Percentiles rank a stretch among this genome's conserved stretches.
phyloP scores from a whole-genome alignment of 2,113 vertebrate species.

The Erpornis zantholeuca region DNA sequence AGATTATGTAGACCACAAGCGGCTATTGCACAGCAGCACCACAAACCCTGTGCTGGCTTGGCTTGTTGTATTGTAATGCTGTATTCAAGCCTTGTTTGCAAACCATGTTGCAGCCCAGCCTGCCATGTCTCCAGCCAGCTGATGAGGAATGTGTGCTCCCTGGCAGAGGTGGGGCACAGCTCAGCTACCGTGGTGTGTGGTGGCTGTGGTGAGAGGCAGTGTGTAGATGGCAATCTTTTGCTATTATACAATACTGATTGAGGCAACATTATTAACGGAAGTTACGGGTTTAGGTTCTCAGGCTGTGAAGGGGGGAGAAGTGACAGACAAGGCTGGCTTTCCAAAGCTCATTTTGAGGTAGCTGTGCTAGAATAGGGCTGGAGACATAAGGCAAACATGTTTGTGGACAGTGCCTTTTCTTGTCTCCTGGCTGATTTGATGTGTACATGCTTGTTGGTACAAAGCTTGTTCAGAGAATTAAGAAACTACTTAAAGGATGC shows the following conservation, averaged over 20 bases:
- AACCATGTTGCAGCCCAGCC: not conserved
- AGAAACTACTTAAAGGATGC: not conserved
- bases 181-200: rapidly evolving
- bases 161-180: not conserved
- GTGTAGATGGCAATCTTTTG: not conserved
- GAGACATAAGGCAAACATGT: not conserved
- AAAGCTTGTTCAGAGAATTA: not conserved
- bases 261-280: not conserved
- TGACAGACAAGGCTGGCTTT: not conserved
- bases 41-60: not conserved
- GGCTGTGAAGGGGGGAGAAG: not conserved
- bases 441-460: not conserved
- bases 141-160: not conserved
- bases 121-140: not conserved
- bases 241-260: not conserved
- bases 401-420: not conserved
- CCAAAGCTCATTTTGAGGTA: not conserved
- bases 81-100: not conserved
- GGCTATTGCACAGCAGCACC: conserved; percentile 23
- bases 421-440: not conserved
- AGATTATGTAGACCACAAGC: conserved; percentile 47
- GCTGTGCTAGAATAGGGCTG: not conserved
- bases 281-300: not conserved
- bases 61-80: not conserved
- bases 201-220: not conserved